Percentiles rank a stretch among this genome's conserved stretches.
These are phyloP conservation scores for Oxygymnocypris stewartii DNA, from an alignment of 2,113 vertebrate genomes.

Conservation along the genomic window DNA sequence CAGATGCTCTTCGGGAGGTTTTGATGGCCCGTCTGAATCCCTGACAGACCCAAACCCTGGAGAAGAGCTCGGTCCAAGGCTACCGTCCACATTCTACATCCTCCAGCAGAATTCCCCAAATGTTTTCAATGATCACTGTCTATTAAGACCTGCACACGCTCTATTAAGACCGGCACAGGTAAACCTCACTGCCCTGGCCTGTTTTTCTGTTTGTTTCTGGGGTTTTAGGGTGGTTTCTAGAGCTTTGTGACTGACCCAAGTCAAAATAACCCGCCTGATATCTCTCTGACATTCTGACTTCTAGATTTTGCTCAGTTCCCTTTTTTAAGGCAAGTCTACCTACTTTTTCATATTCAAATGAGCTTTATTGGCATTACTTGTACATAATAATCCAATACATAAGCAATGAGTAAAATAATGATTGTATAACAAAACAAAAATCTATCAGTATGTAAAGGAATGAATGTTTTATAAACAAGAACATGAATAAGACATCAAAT, in stretches of 20 bases:
- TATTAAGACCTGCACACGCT: background rate
- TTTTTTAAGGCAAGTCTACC: background rate
- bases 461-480: no score
- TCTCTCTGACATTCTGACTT: background rate
- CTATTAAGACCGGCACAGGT: background rate
- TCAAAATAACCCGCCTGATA: background rate
- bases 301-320: slow-evolving; percentile 1
- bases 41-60: background rate
- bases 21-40: slow-evolving; percentile 58
- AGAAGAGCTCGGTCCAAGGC: background rate
- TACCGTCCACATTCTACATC: background rate
- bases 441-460: no score
- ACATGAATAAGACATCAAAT: no score
- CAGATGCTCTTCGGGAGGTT: slow-evolving; percentile 65
- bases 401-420: no score
- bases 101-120: background rate
- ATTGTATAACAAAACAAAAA: no score
- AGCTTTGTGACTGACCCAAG: background rate
- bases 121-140: background rate
- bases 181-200: background rate
- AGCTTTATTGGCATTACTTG: no score
- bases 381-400: no score
- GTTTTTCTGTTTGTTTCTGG: background rate
- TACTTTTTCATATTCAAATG: no score
- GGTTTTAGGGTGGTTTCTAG: background rate